A percentile compares a stretch with the other conserved stretches of the same genome.
Conservation (phyloP, 1,140 invertebrate species). For the Penaeus indicus region DNA sequence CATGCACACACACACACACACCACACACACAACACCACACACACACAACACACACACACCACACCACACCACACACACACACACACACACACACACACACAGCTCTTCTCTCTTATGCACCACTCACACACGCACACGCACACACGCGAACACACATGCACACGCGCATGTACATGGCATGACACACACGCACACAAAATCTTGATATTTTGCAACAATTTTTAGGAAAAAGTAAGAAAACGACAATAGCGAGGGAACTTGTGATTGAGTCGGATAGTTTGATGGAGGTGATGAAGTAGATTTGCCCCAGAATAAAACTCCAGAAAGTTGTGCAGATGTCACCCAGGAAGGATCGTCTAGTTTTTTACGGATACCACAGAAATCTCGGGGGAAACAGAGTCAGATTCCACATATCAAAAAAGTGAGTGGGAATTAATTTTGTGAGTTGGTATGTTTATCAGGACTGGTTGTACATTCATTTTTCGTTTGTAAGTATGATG, state of each 20-base stretch:
- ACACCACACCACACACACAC: too few species aligned
- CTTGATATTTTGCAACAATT: too few species aligned
- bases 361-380: slow-evolving; percentile 7
- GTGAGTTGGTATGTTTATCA: too few species aligned
- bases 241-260: background rate
- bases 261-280: background rate
- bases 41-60: too few species aligned
- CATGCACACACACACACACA: too few species aligned
- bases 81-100: background rate
- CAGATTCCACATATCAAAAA: slow-evolving; percentile 63
- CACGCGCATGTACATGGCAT: too few species aligned
- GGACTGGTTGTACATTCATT: background rate
- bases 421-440: slow-evolving; percentile 23
- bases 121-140: background rate
- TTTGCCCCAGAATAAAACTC: background rate
- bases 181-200: too few species aligned
- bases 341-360: slow-evolving; percentile 9
- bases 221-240: background rate
- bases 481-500: too few species aligned
- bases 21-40: too few species aligned
- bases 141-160: too few species aligned
- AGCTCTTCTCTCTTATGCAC: too few species aligned
- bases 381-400: slow-evolving; percentile 51
- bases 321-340: background rate
- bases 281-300: slow-evolving; percentile 31